Base-by-base conservation (phyloP, 2,888 invertebrate genomes). In the Amphipoea oculea region DNA sequence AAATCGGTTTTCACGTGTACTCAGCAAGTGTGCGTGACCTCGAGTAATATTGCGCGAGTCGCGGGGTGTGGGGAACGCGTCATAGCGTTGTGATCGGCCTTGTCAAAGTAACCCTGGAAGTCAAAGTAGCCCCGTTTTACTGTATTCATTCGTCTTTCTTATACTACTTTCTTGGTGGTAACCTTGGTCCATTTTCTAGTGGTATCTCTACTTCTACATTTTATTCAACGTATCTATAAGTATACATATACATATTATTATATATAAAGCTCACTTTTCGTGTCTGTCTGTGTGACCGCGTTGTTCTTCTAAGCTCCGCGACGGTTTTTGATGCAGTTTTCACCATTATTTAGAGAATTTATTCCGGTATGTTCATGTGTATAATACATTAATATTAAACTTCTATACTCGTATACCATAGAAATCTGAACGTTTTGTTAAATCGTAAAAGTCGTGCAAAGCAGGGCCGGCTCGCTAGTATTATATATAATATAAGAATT, bases 71-170 rank as follows among this genome's bases (percentile, higher is more conserved):
- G n/a, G n/a, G n/a, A n/a, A n/a, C n/a, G n/a, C n/a, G n/a, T n/a
- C n/a, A n/a, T n/a, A n/a, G n/a, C n/a, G n/a, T n/a, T n/a, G n/a
- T n/a, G n/a, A n/a, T n/a, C n/a, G n/a, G n/a, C n/a, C n/a, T n/a
- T n/a, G n/a, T n/a, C n/a, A n/a, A n/a, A n/a, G n/a, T n/a, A n/a
- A n/a, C n/a, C n/a, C n/a, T n/a, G n/a, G n/a, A n/a, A n/a, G n/a
- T n/a, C n/a, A n/a, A n/a, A n/a, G n/a, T n/a, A n/a, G n/a, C n/a
- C n/a, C n/a, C n/a, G n/a, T n/a, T n/a, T n/a, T n/a, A n/a, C n/a
- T n/a, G n/a, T n/a, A 17, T 67, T 69, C 29, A 68, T 67, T 84
- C 4, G 20, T 67, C 11, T 40, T 69, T 23, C 5, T 29, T 68
- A n/a, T 67, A 17, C 1, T 67, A 40, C 17, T 57, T 48, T 65